These are phyloP conservation scores for Tryphoninae sp. DNA, from an alignment of 2,888 invertebrate species.

Conservation along the genomic window DNA sequence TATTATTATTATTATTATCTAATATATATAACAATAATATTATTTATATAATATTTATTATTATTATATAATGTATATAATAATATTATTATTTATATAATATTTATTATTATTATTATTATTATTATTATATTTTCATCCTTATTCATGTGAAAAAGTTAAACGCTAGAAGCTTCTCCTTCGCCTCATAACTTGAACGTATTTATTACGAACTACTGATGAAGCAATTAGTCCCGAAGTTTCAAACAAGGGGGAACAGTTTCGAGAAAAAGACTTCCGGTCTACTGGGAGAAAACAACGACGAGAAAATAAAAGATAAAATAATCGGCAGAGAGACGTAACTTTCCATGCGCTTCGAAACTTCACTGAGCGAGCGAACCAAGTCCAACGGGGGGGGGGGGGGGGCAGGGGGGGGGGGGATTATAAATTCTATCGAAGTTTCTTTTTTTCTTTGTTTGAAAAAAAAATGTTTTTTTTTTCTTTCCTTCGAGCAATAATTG, in stretches of 20 bases:
- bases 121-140: too few relatives aligned
- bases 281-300: background rate
- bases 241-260: too few relatives aligned
- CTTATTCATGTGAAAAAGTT: too few relatives aligned
- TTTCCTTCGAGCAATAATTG: too few relatives aligned
- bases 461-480: background rate
- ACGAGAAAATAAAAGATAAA: background rate
- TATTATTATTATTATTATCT: too few relatives aligned
- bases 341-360: background rate
- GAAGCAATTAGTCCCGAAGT: background rate
- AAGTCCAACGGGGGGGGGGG: too few relatives aligned
- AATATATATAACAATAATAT: too few relatives aligned
- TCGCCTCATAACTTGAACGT: background rate
- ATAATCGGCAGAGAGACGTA: background rate
- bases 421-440: background rate
- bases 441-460: background rate
- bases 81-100: too few relatives aligned
- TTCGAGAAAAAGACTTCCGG: background rate
- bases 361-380: background rate
- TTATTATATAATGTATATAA: too few relatives aligned
- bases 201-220: constrained; percentile 30
- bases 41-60: too few relatives aligned
- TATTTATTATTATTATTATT: too few relatives aligned
- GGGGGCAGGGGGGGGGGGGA: background rate
- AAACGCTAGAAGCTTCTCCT: constrained; percentile 10